Conservation (phyloP, 2,113 vertebrate genomes). For the Platichthys stellatus region DNA sequence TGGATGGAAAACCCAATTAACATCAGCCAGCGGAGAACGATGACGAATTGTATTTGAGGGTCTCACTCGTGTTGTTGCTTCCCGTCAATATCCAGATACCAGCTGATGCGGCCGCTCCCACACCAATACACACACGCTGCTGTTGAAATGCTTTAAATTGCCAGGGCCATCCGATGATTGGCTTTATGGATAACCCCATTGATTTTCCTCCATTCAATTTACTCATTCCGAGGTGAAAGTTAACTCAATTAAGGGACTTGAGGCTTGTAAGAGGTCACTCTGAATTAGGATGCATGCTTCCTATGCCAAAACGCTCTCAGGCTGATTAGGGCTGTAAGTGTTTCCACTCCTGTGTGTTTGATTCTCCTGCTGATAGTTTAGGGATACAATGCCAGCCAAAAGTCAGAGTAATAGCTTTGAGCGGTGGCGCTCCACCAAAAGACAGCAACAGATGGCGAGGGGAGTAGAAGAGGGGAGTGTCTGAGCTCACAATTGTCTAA, state of each 20-base stretch:
- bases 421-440: neutral
- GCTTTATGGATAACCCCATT: conserved; percentile 68
- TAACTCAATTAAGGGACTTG: conserved; percentile 69
- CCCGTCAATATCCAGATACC: conserved; percentile 46
- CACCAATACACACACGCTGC: conserved; percentile 35
- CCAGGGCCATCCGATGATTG: conserved; percentile 60
- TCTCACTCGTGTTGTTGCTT: conserved; percentile 25
- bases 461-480: conserved; percentile 16
- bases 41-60: conserved; percentile 64
- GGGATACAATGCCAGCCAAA: conserved; percentile 44
- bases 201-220: conserved; percentile 76
- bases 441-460: conserved; percentile 35
- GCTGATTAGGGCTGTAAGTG: conserved; percentile 63
- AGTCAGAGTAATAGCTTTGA: conserved; percentile 53
- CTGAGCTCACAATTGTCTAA: conserved; percentile 28
- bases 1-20: conserved; percentile 61
- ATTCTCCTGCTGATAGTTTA: conserved; percentile 58
- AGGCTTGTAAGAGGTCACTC: conserved; percentile 69
- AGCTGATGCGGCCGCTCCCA: conserved; percentile 41
- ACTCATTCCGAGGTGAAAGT: conserved; percentile 60
- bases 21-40: conserved; percentile 49
- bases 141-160: conserved; percentile 65
- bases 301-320: conserved; percentile 70
- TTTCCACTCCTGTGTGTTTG: conserved; percentile 47
- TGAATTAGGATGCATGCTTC: conserved; percentile 55